Conservation (phyloP, 2,888 invertebrate species). For the Melieria crassipennis region DNA sequence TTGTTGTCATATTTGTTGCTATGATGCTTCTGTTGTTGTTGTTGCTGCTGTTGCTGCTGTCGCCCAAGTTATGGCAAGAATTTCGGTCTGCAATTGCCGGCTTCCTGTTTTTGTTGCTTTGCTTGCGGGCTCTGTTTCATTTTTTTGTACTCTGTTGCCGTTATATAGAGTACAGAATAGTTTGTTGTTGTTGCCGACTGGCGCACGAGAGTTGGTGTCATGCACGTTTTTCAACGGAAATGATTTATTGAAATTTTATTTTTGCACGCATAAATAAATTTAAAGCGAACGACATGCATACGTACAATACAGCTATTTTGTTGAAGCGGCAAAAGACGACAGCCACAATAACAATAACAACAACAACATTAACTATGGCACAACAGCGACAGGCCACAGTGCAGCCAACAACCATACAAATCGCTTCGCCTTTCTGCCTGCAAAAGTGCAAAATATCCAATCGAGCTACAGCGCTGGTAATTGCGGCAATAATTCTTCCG, state of each 20-base stretch:
- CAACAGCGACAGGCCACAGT: constrained; percentile 14
- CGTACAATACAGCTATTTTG: constrained; percentile 7
- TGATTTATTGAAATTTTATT: constrained; percentile 40
- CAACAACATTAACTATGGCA: constrained; percentile 20
- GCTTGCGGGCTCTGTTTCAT: neutral
- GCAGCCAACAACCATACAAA: neutral
- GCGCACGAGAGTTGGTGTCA: constrained; percentile 4
- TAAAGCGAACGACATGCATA: constrained; percentile 19
- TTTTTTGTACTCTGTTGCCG: constrained; percentile 1
- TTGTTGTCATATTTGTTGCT: constrained; percentile 2
- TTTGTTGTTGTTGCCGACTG: constrained; percentile 15
- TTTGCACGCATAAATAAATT: constrained; percentile 41
- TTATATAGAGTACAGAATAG: neutral
- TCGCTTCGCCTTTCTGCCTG: neutral
- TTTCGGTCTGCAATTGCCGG: constrained; percentile 26
- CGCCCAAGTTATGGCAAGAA: constrained; percentile 20
- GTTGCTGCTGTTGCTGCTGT: constrained; percentile 9
- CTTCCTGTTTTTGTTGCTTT: constrained; percentile 4
- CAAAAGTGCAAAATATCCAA: neutral
- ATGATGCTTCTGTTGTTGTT: neutral
- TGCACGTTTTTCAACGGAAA: constrained; percentile 23
- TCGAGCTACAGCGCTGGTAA: neutral
- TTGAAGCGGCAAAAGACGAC: constrained; percentile 25
- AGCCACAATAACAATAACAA: neutral
- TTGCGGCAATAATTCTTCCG: constrained; percentile 18